Evolutionary conservation across 2,113 vertebrate genomes (phyloP).

Genomic region (Scortum barcoo): DNA sequence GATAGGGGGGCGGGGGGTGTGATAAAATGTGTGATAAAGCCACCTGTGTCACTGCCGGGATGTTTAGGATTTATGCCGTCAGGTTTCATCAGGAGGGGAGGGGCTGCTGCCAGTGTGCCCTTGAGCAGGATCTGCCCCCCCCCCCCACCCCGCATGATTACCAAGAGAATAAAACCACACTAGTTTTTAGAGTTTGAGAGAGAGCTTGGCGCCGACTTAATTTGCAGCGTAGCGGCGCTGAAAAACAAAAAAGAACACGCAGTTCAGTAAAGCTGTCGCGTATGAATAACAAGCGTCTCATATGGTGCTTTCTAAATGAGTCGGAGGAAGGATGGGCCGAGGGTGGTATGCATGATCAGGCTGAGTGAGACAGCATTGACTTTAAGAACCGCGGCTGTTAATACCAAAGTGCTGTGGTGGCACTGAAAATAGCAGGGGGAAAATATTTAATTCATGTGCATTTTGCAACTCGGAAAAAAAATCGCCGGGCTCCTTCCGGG

Average conservation of each 20-base stretch:
- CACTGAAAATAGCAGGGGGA: slow-evolving; percentile 14
- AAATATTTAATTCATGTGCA: slow-evolving; percentile 53
- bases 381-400: slow-evolving; percentile 39
- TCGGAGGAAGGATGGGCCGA: background rate
- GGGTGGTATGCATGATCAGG: slow-evolving; percentile 15
- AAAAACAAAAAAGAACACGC: background rate
- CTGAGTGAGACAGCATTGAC: slow-evolving; percentile 32
- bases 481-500: slow-evolving; percentile 11
- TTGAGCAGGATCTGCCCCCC: slow-evolving; percentile 62
- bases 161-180: background rate
- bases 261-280: background rate
- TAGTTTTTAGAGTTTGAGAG: slow-evolving; percentile 6
- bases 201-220: slow-evolving; percentile 5
- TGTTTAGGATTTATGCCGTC: slow-evolving; percentile 53
- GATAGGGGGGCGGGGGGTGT: slow-evolving; percentile 20
- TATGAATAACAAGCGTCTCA: slow-evolving; percentile 40
- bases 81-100: slow-evolving; percentile 39
- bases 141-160: slow-evolving; percentile 10
- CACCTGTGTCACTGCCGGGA: slow-evolving; percentile 45
- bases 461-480: slow-evolving; percentile 43
- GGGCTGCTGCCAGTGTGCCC: slow-evolving; percentile 40
- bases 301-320: slow-evolving; percentile 26
- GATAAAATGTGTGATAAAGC: slow-evolving; percentile 52
- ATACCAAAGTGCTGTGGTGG: slow-evolving; percentile 29
- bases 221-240: background rate